phyloP scores from a whole-genome alignment of 2,797 vertebrate species.

The Channa striata region DNA sequence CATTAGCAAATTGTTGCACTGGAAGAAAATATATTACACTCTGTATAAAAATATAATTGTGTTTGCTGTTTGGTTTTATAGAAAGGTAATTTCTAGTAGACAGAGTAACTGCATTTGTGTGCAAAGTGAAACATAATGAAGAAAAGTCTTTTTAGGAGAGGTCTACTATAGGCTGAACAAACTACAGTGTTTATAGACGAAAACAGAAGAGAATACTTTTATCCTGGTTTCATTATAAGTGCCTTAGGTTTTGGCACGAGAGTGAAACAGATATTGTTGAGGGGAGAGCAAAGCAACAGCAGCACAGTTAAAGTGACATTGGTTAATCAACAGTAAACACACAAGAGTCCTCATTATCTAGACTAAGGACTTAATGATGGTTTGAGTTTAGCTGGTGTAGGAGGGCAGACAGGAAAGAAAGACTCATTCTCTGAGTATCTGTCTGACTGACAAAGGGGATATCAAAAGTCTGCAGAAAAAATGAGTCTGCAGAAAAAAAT shows the following conservation, averaged over 20 bases:
- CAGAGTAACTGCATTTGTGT: too few relatives aligned
- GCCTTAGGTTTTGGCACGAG: constrained; percentile 20
- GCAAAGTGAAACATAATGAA: too few relatives aligned
- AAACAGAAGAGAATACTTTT: constrained; percentile 3
- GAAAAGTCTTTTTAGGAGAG: background rate
- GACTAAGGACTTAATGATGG: constrained; percentile 43
- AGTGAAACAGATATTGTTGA: constrained; percentile 23
- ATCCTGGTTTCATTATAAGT: constrained; percentile 27
- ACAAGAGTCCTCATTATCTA: constrained; percentile 34
- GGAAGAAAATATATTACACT: too few relatives aligned
- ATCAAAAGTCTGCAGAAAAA: constrained; percentile 8
- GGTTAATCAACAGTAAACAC: constrained; percentile 63
- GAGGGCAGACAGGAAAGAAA: constrained; percentile 36
- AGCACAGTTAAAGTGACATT: constrained; percentile 32
- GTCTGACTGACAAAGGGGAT: constrained; percentile 16
- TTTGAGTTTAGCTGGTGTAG: constrained; percentile 26
- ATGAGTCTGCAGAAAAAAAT: constrained; percentile 1
- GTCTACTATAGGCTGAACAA: background rate
- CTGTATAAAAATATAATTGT: too few relatives aligned
- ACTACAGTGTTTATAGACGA: background rate
- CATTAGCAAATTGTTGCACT: too few relatives aligned
- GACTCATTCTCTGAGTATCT: constrained; percentile 35
- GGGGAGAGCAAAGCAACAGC: background rate
- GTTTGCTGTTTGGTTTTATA: too few relatives aligned
- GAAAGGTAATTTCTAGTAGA: too few relatives aligned